Conservation (phyloP, 2,888 invertebrate species). For the Hecatera dysodea region DNA sequence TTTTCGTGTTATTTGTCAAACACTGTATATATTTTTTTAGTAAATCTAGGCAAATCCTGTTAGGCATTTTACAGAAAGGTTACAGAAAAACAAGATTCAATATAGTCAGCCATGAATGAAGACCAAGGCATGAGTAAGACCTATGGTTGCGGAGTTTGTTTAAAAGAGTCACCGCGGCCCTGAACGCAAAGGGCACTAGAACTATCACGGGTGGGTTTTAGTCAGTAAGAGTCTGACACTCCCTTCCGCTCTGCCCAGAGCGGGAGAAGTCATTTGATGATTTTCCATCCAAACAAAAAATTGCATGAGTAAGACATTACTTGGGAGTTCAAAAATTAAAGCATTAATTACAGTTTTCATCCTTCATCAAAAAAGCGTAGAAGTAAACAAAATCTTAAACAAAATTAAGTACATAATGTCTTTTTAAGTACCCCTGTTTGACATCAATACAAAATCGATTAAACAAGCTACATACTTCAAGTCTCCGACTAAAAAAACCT, state of each 20-base stretch:
- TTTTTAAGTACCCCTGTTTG: conserved; percentile 43
- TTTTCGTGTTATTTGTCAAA: too few species aligned
- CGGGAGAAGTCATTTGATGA: too few species aligned
- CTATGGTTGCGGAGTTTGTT: too few species aligned
- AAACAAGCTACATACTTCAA: conserved; percentile 52
- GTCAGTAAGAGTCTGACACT: too few species aligned
- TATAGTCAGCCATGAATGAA: neutral
- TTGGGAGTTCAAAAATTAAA: neutral
- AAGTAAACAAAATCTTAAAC: conserved; percentile 12
- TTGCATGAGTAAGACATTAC: neutral
- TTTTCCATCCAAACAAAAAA: too few species aligned
- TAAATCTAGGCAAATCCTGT: neutral
- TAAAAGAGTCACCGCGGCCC: too few species aligned
- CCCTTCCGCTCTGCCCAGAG: too few species aligned
- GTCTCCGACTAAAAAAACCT: conserved; percentile 55
- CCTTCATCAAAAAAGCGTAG: neutral
- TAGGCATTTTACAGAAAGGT: neutral
- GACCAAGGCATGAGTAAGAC: neutral
- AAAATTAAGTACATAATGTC: conserved; percentile 41
- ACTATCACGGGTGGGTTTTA: too few species aligned
- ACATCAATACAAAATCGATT: conserved; percentile 55
- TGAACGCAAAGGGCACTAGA: too few species aligned
- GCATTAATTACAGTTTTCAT: neutral
- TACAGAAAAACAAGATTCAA: neutral
- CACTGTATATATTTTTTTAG: neutral